Percentiles rank a stretch among this genome's conserved stretches.
These are phyloP conservation scores for Malurus alboscapulatus DNA, from an alignment of 2,113 vertebrate genomes.

Conservation along the genomic window DNA sequence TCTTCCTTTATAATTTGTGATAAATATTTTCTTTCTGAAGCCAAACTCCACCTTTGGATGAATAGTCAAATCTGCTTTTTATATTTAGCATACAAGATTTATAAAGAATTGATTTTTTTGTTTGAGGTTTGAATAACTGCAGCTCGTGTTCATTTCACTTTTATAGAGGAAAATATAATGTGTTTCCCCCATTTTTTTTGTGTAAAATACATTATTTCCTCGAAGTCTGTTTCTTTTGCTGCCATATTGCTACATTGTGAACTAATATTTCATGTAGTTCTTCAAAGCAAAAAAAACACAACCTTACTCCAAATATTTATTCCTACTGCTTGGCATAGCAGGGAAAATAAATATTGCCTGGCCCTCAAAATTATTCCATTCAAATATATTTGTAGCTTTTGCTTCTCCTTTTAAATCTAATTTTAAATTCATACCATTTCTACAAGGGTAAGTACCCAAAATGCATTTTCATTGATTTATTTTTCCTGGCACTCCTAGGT, in stretches of 20 bases:
- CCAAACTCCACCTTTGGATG: not conserved
- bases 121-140: not conserved
- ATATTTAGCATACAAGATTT: not conserved
- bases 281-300: not conserved
- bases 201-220: not conserved
- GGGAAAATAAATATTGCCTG: not conserved
- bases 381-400: not conserved
- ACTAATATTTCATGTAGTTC: not conserved
- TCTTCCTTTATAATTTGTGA: not conserved
- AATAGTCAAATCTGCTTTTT: not conserved
- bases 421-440: not conserved
- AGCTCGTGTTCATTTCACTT: not conserved
- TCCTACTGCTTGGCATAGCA: not conserved
- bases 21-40: not conserved
- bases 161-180: not conserved
- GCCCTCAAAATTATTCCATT: not conserved
- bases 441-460: not conserved
- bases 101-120: accelerated
- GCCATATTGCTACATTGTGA: not conserved
- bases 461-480: not conserved
- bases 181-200: not conserved
- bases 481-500: not conserved
- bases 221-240: not conserved
- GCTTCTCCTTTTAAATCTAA: not conserved
- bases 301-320: not conserved